Evolutionary conservation across 2,888 invertebrate genomes (phyloP).

Genomic region (Drosophila neonasuta): DNA sequence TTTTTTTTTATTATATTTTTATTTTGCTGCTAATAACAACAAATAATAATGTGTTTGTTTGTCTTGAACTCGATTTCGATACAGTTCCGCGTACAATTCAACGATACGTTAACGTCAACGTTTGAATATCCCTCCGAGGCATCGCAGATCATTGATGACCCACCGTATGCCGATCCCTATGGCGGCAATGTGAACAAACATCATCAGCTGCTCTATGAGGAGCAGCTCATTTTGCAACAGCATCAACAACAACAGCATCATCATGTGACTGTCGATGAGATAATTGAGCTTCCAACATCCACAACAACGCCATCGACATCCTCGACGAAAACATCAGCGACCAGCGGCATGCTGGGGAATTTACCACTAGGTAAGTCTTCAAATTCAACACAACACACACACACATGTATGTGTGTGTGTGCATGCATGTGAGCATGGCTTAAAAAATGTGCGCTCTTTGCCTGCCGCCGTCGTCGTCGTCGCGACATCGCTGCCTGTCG

Average conservation of each 20-base stretch:
- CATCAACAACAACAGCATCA: conserved; percentile 71
- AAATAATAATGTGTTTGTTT: conserved; percentile 18
- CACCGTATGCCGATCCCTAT: conserved; percentile 76
- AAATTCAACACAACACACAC: conserved; percentile 10
- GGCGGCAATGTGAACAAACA: conserved; percentile 68
- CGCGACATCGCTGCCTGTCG: conserved; percentile 26
- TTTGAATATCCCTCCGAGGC: conserved; percentile 97
- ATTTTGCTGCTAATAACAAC: no score
- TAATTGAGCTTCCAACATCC: conserved; percentile 80
- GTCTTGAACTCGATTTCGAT: conserved; percentile 38
- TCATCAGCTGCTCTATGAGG: conserved; percentile 66
- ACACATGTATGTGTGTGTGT: conserved; percentile 9
- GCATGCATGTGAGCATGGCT: conserved; percentile 14
- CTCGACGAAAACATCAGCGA: conserved; percentile 57
- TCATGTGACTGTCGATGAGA: conserved; percentile 81
- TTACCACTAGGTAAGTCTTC: conserved; percentile 81
- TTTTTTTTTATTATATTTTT: background rate
- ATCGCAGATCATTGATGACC: conserved; percentile 88
- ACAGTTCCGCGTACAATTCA: conserved; percentile 94
- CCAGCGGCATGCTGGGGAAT: conserved; percentile 81
- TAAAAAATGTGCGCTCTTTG: conserved; percentile 25
- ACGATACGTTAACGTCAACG: conserved; percentile 92
- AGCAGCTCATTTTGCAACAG: conserved; percentile 66
- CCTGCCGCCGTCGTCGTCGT: conserved; percentile 22
- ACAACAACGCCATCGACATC: conserved; percentile 32